Evolutionary conservation across 2,888 invertebrate genomes (phyloP).

Genomic region (Conomelus anceps): DNA sequence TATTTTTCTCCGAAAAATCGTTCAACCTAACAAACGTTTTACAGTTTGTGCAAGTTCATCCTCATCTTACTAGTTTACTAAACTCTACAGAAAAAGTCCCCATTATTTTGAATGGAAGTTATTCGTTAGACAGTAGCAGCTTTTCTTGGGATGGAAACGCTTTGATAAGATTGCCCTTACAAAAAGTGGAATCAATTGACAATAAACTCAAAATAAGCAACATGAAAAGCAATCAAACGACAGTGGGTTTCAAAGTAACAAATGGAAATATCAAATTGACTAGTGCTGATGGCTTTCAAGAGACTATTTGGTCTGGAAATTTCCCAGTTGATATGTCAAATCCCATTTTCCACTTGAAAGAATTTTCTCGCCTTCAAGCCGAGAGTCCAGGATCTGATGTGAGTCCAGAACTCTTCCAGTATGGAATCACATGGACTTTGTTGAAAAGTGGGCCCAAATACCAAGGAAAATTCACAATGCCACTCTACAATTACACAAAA

Average conservation of each 20-base stretch:
- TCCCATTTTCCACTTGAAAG: slow-evolving; percentile 7
- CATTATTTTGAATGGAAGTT: slow-evolving; percentile 27
- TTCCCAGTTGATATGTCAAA: slow-evolving; percentile 23
- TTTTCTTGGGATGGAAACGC: slow-evolving; percentile 30
- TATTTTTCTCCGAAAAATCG: slow-evolving; percentile 11
- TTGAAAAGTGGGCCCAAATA: background rate
- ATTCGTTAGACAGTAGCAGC: slow-evolving; percentile 24
- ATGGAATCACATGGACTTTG: background rate
- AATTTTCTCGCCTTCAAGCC: background rate
- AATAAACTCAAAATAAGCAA: background rate
- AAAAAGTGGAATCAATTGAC: background rate
- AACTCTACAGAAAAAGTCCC: slow-evolving; percentile 16
- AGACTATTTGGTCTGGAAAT: slow-evolving; percentile 23
- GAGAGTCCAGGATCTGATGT: background rate
- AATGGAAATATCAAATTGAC: slow-evolving; percentile 15
- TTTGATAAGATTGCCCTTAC: slow-evolving; percentile 17
- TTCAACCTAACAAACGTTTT: background rate
- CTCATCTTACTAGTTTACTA: background rate
- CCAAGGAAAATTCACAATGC: slow-evolving; percentile 18
- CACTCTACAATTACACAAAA: slow-evolving; percentile 12
- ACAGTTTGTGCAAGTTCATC: background rate
- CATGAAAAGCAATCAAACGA: background rate
- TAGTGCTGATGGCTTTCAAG: slow-evolving; percentile 3
- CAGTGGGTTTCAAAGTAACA: slow-evolving; percentile 3
- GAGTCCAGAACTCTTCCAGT: background rate